Conservation (phyloP, 2,797 vertebrate genomes). For the Merluccius polli region DNA sequence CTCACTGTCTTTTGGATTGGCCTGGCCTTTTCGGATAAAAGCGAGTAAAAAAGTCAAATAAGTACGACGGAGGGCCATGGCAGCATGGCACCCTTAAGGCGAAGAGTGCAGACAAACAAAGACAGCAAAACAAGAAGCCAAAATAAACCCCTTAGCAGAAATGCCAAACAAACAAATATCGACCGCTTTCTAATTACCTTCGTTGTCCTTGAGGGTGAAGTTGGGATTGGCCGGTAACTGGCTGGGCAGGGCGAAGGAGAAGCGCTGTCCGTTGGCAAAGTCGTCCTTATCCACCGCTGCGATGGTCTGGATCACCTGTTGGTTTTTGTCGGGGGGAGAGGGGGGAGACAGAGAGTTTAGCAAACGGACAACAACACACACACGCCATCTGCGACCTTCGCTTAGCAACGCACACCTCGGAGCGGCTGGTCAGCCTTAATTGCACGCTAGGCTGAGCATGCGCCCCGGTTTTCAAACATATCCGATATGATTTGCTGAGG, state of each 20-base stretch:
- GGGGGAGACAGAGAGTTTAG: neutral
- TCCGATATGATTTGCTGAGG: slow-evolving; percentile 25
- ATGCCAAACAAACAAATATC: slow-evolving; percentile 55
- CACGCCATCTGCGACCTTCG: slow-evolving; percentile 14
- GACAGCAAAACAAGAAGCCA: neutral
- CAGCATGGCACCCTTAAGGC: neutral
- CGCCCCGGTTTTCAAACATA: neutral
- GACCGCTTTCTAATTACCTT: slow-evolving; percentile 80
- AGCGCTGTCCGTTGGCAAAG: slow-evolving; percentile 90
- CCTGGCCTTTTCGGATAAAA: too few species aligned
- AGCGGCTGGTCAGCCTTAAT: slow-evolving; percentile 9
- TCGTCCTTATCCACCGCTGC: slow-evolving; percentile 91
- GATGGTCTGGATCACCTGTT: slow-evolving; percentile 93
- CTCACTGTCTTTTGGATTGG: too few species aligned
- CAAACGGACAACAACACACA: neutral
- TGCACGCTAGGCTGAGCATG: neutral
- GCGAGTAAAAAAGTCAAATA: neutral
- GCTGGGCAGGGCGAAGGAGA: slow-evolving; percentile 84
- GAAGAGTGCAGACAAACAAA: slow-evolving; percentile 31
- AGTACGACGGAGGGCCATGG: neutral
- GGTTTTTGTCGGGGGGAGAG: slow-evolving; percentile 1
- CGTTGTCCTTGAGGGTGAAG: slow-evolving; percentile 96
- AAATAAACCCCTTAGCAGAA: slow-evolving; percentile 10
- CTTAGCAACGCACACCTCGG: slow-evolving; percentile 10
- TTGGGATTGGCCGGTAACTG: slow-evolving; percentile 86